Base-by-base conservation (phyloP, 2,797 vertebrate species). In the Neopelma chrysocephalum region DNA sequence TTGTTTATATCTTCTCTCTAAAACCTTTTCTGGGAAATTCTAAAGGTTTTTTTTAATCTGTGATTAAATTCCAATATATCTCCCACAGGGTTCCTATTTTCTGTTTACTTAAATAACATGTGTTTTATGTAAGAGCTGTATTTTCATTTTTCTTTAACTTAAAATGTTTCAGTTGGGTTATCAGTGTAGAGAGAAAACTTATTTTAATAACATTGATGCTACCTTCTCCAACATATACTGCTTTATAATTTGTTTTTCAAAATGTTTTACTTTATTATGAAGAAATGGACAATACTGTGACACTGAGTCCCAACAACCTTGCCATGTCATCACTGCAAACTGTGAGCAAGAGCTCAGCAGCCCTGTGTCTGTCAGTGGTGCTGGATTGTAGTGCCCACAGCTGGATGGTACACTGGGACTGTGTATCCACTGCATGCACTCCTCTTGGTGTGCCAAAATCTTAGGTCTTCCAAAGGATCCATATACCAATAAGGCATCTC, bases 1-100 rank as follows among this genome's bases (percentile, higher is more conserved):
- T 98, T 98, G 96, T 98, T 98, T 98, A 98, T 98, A 98, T 98
- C 96, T 98, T 93, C 97, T 97, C 97, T 98, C 94, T 97, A 97
- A 98, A 97, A 98, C 94, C 94, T 94, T 82, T 98, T 98, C 97
- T 93, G 91, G 97, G 98, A 98, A 98, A 98, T 97, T 95, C 96
- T 93, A 43, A 95, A 93, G 53, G 16, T 36, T 56, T 77, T 83
- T 95, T 81, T 13, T 90, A 96, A 97, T 96, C 56, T 87, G 2
- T 93, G 92, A 97, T 97, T 97, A 96, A 95, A 96, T 96, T 84
- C 86, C 57, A 94, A n/a, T 92, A 34, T 57, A 93, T 71, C 25
- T 94, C 81, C 88, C 48, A 60, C 64, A 82, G 61, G 36, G 53
- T 57, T 90, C 40, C 53, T 93, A 65, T 92, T 93, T 87, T 96